A percentile compares a stretch with the other conserved stretches of the same genome.
Evolutionary conservation across 2,797 vertebrate species (phyloP).

Genomic region (Sebastes nivosus): DNA sequence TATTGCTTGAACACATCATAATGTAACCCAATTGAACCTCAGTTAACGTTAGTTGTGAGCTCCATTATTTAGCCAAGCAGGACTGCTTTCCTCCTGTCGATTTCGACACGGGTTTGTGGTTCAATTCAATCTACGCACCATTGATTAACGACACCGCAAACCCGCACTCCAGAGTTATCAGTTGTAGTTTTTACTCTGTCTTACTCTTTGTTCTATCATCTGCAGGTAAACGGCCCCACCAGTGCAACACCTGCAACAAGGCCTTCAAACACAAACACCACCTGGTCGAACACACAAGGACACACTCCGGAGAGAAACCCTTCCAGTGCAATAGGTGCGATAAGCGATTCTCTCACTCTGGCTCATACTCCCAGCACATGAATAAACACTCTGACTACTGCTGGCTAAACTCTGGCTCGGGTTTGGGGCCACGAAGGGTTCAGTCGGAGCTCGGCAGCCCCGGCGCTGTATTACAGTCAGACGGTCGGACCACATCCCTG

Average conservation of each 20-base stretch:
- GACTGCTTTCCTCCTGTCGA: no score
- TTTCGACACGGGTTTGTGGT: no score
- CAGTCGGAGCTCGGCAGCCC: slow-evolving; percentile 59
- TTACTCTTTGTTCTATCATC: not conserved
- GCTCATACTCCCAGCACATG: slow-evolving; percentile 99
- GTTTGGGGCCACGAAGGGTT: not conserved
- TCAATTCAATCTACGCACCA: no score
- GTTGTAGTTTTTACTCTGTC: not conserved
- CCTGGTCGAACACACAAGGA: slow-evolving; percentile 94
- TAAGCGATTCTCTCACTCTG: slow-evolving; percentile 97
- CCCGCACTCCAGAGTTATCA: not conserved
- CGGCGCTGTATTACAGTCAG: slow-evolving; percentile 55
- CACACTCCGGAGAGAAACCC: slow-evolving; percentile 98
- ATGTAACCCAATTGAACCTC: no score
- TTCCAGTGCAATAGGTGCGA: slow-evolving; percentile 98
- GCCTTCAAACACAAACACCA: slow-evolving; percentile 99
- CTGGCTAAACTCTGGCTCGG: slow-evolving; percentile 46
- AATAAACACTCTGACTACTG: slow-evolving; percentile 93
- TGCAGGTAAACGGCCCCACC: slow-evolving; percentile 94
- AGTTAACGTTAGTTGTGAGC: no score
- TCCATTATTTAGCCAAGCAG: no score
- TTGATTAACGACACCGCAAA: not conserved
- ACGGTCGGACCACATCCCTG: slow-evolving; percentile 77
- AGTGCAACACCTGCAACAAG: slow-evolving; percentile 95
- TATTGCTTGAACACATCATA: no score